A percentile compares a stretch with the other conserved stretches of the same genome.
Evolutionary conservation across 2,888 invertebrate genomes (phyloP).

Genomic region (Mylabris sibirica): DNA sequence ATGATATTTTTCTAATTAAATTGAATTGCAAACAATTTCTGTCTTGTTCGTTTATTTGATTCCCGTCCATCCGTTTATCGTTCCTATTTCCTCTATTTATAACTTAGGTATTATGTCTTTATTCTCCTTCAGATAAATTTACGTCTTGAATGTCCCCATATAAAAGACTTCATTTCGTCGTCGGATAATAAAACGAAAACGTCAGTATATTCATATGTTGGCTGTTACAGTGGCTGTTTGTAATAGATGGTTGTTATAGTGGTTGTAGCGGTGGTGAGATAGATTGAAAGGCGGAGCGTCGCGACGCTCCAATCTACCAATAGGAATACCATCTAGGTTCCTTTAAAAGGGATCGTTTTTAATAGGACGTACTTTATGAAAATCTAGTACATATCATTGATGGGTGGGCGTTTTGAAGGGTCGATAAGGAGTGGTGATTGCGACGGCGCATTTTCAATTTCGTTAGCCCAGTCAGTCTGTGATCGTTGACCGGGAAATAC

Average conservation of each 20-base stretch:
- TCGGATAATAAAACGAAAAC: constrained; percentile 43
- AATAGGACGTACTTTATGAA: constrained; percentile 55
- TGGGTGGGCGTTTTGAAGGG: constrained; percentile 58
- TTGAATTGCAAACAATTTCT: not conserved
- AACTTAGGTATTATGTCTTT: constrained; percentile 41
- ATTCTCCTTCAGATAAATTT: constrained; percentile 38
- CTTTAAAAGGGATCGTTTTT: constrained; percentile 66
- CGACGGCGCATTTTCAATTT: constrained; percentile 49
- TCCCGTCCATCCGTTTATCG: not conserved
- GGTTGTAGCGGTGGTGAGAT: constrained; percentile 28
- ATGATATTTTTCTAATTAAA: not conserved
- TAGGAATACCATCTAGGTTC: constrained; percentile 59
- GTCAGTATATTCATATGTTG: constrained; percentile 32
- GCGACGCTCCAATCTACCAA: constrained; percentile 44
- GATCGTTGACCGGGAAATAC: constrained; percentile 27
- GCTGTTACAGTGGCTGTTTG: constrained; percentile 32
- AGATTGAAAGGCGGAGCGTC: constrained; percentile 46
- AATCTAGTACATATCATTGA: constrained; percentile 64
- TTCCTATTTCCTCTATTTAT: not conserved
- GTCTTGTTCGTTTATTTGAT: not conserved
- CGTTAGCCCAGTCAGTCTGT: constrained; percentile 42
- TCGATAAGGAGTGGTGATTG: constrained; percentile 48
- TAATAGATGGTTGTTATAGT: constrained; percentile 19
- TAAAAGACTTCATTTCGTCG: constrained; percentile 51
- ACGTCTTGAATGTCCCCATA: constrained; percentile 36